Base-by-base conservation (phyloP, 2,113 vertebrate species). In the Phodopus roborovskii region DNA sequence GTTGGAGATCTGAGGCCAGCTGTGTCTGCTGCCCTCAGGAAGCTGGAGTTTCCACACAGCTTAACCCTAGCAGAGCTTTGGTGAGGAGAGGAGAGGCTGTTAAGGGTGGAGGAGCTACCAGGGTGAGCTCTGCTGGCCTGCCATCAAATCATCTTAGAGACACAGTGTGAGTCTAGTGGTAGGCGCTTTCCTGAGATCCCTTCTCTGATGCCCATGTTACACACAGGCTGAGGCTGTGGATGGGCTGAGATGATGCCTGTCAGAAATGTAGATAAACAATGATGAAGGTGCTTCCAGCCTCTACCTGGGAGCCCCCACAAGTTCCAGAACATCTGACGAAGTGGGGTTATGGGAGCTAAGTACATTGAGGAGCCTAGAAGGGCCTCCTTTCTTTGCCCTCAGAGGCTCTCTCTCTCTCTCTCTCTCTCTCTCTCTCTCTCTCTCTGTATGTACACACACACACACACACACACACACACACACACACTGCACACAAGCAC, bases 1-100 rank as follows among this genome's bases (percentile, higher is more conserved):
- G 11, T 7, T 11, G 33, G 48, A 5, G 4, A 22, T 0, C 0
- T 2, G 17, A 20, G 6, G 62, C 1, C 62, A 62, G 53, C 28
- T 2, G 0, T 30, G n/a, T 45, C 87, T 50, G 26, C 4, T 10
- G 6, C 58, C 28, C 74, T 39, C n/a, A n/a, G 3, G 0, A 4
- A 36, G n/a, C 9, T 50, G 17, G 62, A 0, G 0, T 12, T 36
- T 50, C 19, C 84, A 36, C 19, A 10, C 30, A 84, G 58, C n/a
- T 64, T 45, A 42, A 11, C 62, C 10, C 42, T 11, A 48, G 42
- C 64, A 68, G 8, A 10, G 19, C 19, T 50, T 36, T 36, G 30
- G 30, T 20, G 42, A 8, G 9, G 56, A 58, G 36, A 17, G 22
- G 42, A 71, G 22, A 53, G 42, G 17, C 2, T 24, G 42, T 50